Evolutionary conservation across 2,797 vertebrate genomes (phyloP).

Genomic region (Gastrophryne carolinensis): DNA sequence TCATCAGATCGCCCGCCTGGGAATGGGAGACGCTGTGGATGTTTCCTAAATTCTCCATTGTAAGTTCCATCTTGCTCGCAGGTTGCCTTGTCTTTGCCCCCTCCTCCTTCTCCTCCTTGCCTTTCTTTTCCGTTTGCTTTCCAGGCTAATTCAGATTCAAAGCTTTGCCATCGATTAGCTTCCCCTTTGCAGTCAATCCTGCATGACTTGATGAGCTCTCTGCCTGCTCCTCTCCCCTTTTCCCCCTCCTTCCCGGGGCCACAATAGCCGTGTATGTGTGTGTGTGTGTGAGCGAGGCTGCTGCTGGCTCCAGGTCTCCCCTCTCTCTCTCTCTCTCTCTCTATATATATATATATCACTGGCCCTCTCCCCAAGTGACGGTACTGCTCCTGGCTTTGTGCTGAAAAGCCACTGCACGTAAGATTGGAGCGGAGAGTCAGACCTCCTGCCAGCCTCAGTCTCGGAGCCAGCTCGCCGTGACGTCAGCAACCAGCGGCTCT

Average conservation of each 20-base stretch:
- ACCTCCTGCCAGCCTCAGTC: constrained; percentile 43
- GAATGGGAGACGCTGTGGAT: constrained; percentile 87
- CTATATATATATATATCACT: no score
- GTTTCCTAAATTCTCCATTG: constrained; percentile 93
- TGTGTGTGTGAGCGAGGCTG: no score
- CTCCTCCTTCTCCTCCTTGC: constrained; percentile 66
- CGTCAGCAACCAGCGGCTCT: constrained; percentile 61
- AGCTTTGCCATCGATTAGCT: constrained; percentile 80
- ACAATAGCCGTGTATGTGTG: constrained; percentile 42
- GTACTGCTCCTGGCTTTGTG: constrained; percentile 55
- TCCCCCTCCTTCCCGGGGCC: constrained; percentile 54
- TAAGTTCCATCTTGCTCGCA: constrained; percentile 89
- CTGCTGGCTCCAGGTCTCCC: constrained; percentile 61
- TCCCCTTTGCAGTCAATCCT: constrained; percentile 75
- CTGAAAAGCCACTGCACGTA: constrained; percentile 50
- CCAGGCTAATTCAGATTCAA: constrained; percentile 82
- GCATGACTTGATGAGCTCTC: constrained; percentile 72
- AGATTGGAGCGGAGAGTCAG: constrained; percentile 8
- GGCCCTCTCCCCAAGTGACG: constrained; percentile 26
- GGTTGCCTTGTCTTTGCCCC: constrained; percentile 66
- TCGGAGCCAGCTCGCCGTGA: constrained; percentile 62
- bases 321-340: no score
- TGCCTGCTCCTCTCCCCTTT: constrained; percentile 41
- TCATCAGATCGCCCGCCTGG: constrained; percentile 86
- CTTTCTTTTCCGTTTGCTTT: constrained; percentile 64